Base-by-base conservation (phyloP, 2,888 invertebrate genomes). In the Harmothoe impar region DNA sequence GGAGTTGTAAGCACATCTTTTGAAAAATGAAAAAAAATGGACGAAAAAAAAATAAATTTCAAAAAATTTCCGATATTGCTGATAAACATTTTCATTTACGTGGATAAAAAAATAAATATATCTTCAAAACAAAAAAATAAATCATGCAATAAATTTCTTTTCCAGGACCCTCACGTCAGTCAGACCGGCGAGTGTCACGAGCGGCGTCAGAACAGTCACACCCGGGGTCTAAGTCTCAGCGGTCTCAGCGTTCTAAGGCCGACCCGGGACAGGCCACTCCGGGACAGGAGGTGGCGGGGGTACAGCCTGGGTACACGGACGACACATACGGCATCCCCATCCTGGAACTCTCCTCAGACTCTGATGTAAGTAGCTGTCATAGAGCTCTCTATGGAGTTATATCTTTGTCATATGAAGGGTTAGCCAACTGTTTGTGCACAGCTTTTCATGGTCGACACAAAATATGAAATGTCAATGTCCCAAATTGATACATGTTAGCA, bases 321-420 rank as follows among this genome's bases (percentile, higher is more conserved):
- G 95, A 95, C 89, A 94, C 94, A 88, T 95, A 94, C 92, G 95
- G 95, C 10, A 94, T 95, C 52, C 95, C 95, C 0, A 92, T 94
- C 51, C 91, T 94, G 43, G 94, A 94, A 52, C 93, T 95, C 25
- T 77, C 77, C 0, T 78, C 78, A 31, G 90, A 90, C 33, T 81
- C 81, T 56, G 90, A 90, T 33, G 90, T 90, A 54, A 81, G 90
- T 84, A 25, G n/a, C 23, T 43, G 43, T 43, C n/a, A n/a, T n/a
- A n/a, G n/a, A n/a, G n/a, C n/a, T 35, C 29, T 52, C 54, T 52
- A 10, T 52, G 54, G 23, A 23, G 33, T 25, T 31, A 23, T 35
- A 33, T 31, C 84, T 23, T 33, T 84, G 33, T 29, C 12, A 23
- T 10, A n/a, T n/a, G n/a, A n/a, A n/a, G n/a, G n/a, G n/a, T n/a